Base-by-base conservation (phyloP, 2,797 vertebrate species). In the Enteromius viviparus region DNA sequence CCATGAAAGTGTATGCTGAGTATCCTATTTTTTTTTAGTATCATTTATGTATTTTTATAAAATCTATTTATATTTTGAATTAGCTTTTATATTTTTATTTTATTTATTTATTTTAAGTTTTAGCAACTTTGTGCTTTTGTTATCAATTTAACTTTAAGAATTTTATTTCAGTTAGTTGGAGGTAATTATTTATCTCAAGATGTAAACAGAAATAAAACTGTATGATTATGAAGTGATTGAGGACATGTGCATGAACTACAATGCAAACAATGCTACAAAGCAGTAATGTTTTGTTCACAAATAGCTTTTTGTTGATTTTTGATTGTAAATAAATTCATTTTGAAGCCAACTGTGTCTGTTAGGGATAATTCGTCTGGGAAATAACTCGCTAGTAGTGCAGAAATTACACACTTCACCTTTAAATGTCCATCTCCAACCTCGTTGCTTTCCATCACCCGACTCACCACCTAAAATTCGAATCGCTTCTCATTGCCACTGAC, bases 401-500 rank as follows among this genome's bases (percentile, higher is more conserved):
- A 77, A 64, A 77, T 47, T 60, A 77, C 58, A 77, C 68, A 51
- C 71, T 51, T 72, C 68, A 72, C 29, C 69, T 72, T 60, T 76
- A 55, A 65, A 47, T 34, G 32, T 80, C 37, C 72, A 9, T 42
- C 17, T 72, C 49, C 40, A 72, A 79, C 47, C 53, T 70, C 49
- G 17, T 72, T 80, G 60, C 71, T 81, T 51, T 21, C 69, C 23
- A 72, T 42, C 87, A 82, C 85, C 74, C 85, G 69, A 84, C 29
- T 70, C 75, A 78, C 58, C 76, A 76, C 84, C 84, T 76, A 84
- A 78, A 81, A 72, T 66, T 82, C 81, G 85, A 85, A 77, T 53
- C 75, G 80, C 80, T 85, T 80, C 80, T 85, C 82, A 78, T 76
- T 86, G 66, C 65, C 86, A 84, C 74, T 86, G 85, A 84, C 82